Conservation (phyloP, 2,888 invertebrate genomes). For the Megalurothrips usitatus region DNA sequence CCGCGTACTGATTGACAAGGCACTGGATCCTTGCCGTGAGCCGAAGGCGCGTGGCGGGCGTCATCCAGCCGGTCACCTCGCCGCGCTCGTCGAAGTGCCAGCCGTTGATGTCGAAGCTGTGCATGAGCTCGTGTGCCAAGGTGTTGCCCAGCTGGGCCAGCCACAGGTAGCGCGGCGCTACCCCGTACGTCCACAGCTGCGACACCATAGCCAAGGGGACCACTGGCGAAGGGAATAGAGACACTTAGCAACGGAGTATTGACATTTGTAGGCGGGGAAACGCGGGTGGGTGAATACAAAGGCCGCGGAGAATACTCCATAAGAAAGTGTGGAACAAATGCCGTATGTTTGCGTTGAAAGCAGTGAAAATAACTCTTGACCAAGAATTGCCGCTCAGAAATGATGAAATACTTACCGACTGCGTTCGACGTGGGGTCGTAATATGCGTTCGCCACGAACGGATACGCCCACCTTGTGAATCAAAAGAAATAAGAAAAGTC, state of each 20-base stretch:
- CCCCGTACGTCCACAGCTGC: conserved; percentile 50
- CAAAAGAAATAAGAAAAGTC: background rate
- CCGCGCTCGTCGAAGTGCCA: conserved; percentile 43
- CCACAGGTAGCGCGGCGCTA: conserved; percentile 49
- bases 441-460: conserved; percentile 51
- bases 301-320: background rate
- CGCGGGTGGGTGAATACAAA: background rate
- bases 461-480: conserved; percentile 47
- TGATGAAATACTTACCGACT: conserved; percentile 45
- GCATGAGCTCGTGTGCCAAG: conserved; percentile 52
- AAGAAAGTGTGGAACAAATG: background rate
- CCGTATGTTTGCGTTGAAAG: background rate
- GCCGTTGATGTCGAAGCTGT: conserved; percentile 48
- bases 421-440: conserved; percentile 51
- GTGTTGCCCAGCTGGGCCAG: conserved; percentile 51
- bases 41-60: conserved; percentile 46
- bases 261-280: background rate
- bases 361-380: no score
- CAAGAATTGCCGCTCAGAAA: background rate
- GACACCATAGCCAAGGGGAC: conserved; percentile 51
- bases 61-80: conserved; percentile 46
- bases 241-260: background rate
- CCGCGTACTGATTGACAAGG: conserved; percentile 48
- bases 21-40: conserved; percentile 49
- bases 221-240: conserved; percentile 42